phyloP scores from a whole-genome alignment of 2,797 vertebrate genomes.

The Spatula versicolor region DNA sequence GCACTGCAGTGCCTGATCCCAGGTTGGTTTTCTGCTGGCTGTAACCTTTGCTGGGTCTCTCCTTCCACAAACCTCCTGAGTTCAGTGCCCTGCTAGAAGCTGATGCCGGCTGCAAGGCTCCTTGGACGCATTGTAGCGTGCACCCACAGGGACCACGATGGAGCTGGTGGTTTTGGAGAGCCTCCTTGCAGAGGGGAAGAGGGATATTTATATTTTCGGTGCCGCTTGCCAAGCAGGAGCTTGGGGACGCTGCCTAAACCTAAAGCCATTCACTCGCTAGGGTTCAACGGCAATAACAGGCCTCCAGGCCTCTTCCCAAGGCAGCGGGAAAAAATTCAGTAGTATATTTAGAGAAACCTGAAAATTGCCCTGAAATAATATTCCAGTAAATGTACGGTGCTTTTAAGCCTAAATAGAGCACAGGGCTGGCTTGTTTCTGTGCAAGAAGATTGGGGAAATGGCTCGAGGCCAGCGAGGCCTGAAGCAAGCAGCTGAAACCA shows the following conservation, averaged over 20 bases:
- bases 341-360: not conserved
- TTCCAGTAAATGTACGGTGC: not conserved
- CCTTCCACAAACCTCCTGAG: not conserved
- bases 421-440: not conserved
- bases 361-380: not conserved
- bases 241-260: not conserved
- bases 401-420: slow-evolving; percentile 8
- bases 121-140: not conserved
- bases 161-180: slow-evolving; percentile 4
- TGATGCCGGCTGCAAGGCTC: not conserved
- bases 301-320: not conserved
- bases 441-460: not conserved
- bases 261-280: not conserved
- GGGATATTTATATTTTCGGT: not conserved
- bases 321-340: not conserved
- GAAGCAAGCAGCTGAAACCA: not conserved
- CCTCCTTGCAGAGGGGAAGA: not conserved
- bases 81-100: not conserved
- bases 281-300: not conserved
- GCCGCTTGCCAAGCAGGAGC: not conserved
- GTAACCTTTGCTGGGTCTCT: not conserved
- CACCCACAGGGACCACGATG: not conserved
- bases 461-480: not conserved
- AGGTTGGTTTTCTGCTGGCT: not conserved
- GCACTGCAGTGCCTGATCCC: not conserved